phyloP scores from a whole-genome alignment of 2,888 invertebrate species.

The Odontomyia ornata region DNA sequence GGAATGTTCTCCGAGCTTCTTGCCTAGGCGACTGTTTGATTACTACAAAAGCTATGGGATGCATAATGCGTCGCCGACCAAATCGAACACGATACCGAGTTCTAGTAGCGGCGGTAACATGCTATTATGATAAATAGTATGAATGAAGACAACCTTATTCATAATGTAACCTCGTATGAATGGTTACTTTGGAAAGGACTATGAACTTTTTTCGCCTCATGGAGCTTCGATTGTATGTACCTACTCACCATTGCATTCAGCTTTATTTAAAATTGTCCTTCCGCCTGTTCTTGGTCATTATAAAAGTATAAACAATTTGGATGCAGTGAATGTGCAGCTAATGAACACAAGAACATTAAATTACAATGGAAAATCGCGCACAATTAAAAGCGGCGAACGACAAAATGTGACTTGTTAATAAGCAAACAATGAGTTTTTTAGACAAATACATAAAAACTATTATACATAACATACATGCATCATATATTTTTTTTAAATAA shows the following conservation, averaged over 20 bases:
- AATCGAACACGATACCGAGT: conserved; percentile 50
- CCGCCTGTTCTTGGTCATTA: neutral
- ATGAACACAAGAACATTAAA: no score
- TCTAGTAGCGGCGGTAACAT: conserved; percentile 52
- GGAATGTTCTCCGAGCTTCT: no score
- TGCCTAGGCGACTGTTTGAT: no score
- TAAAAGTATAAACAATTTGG: no score
- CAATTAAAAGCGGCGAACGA: no score
- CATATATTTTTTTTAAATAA: neutral
- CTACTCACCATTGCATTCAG: neutral
- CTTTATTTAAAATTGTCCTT: neutral
- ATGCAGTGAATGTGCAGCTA: neutral
- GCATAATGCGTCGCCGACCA: conserved; percentile 39
- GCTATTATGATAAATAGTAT: neutral
- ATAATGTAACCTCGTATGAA: neutral
- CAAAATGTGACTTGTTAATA: no score
- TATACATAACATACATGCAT: neutral
- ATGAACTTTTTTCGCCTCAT: neutral
- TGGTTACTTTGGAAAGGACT: neutral
- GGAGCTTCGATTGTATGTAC: neutral
- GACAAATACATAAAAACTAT: no score
- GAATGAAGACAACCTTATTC: neutral
- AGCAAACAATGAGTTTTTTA: no score
- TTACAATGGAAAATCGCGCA: no score
- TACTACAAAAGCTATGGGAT: conserved; percentile 19